Base-by-base conservation (phyloP, 2,797 vertebrate genomes). In the Macrochelys suwanniensis region DNA sequence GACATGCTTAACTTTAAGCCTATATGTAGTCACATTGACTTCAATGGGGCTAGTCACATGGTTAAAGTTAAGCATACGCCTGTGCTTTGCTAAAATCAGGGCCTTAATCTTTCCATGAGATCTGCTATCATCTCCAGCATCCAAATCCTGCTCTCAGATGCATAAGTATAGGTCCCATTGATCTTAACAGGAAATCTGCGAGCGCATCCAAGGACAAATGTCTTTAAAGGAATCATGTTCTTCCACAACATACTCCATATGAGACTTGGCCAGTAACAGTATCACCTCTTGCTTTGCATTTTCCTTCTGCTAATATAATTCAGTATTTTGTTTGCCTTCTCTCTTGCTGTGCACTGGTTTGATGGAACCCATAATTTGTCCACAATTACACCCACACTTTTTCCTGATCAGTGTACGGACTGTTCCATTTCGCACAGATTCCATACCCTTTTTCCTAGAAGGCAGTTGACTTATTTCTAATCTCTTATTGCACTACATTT, bases 271-370 rank as follows among this genome's bases (percentile, higher is more conserved):
- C 78, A 88, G 88, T 76, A 89, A 57, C 13, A 94, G 59, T 87
- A 76, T 85, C 59, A 90, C n/a, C 16, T 83, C 77, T 83, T 91
- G 84, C 85, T 94, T 93, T 84, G 82, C 91, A 11, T 25, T 16
- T 45, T 95, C 80, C 93, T 82, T 96, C 91, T 90, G 78, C 78
- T 84, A 45, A 97, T 61, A n/a, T 84, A 88, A 95, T 31, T 3
- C 49, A 91, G 90, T 76, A 79, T 93, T 89, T 90, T 1, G 0
- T 92, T 95, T 91, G 51, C 85, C 56, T 94, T 88, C 84, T 80
- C 89, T 91, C 94, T 86, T 92, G 95, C 92, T 92, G 93, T 89
- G 88, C 88, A 61, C 59, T 74, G 88, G 89, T 92, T 94, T 94
- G 92, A 82, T 91, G 56, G 74, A 96, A 88, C 86, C 86, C 80